Base-by-base conservation (phyloP, 1,140 invertebrate species). In the Leguminivora glycinivorella region DNA sequence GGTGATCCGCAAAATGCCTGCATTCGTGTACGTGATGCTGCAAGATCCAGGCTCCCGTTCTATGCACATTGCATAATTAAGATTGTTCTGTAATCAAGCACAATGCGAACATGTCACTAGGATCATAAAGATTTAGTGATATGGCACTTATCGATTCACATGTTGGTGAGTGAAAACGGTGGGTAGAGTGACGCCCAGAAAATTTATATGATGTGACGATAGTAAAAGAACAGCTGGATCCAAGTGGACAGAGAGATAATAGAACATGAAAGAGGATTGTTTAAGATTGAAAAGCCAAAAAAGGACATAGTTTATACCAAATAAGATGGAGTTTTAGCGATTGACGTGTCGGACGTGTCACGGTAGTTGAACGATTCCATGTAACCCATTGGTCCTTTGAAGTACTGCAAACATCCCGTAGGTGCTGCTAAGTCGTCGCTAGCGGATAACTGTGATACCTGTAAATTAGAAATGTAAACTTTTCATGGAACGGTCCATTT, bases 51-150 rank as follows among this genome's bases (percentile, higher is more conserved):
- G 75, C 56, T 92, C 91, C 71, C 95, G 93, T 67, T 93, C 83
- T 66, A 96, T 94, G 77, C 96, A 96, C 69, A 96, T 95, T 0
- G 95, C 95, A 84, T 97, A 96, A 80, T 97, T 96, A 0, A 96
- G 79, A 86, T 96, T 95, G 81, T 96, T 96, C 95, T 96, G 84
- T 56, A 93, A 93, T 70, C 60, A 72, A 72, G 40, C 4, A 14
- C 31, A 43, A 6, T 34, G 9, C 38, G 6, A 40, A 12, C 17
- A n/a, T 43, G 9, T 43, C 14, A 17, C 34, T 22, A 68, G n/a
- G n/a, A n/a, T n/a, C n/a, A n/a, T n/a, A n/a, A n/a, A n/a, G n/a
- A n/a, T n/a, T n/a, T n/a, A n/a, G n/a, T n/a, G n/a, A n/a, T n/a
- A n/a, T n/a, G n/a, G n/a, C n/a, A n/a, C n/a, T n/a, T n/a, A n/a